phyloP scores from a whole-genome alignment of 2,113 vertebrate genomes.

The Prunella himalayana region DNA sequence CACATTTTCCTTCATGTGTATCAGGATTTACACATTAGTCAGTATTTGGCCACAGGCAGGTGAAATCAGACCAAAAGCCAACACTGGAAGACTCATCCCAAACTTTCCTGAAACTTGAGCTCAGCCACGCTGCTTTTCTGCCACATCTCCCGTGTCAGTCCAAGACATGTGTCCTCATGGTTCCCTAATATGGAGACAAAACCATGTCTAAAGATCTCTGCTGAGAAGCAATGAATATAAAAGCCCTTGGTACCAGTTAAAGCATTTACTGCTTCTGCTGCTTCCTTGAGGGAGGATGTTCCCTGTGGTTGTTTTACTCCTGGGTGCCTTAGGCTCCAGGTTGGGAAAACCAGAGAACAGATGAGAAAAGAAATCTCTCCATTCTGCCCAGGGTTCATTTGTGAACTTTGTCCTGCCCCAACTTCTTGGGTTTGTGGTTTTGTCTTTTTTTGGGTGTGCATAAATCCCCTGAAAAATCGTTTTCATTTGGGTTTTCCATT shows the following conservation, averaged over 20 bases:
- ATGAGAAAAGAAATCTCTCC: not conserved
- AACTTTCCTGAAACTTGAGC: not conserved
- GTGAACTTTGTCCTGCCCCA: not conserved
- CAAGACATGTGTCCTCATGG: not conserved
- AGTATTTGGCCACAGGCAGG: not conserved
- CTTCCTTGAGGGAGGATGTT: constrained; percentile 52
- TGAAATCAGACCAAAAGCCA: constrained; percentile 6
- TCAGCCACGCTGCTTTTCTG: not conserved
- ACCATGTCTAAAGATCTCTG: not conserved
- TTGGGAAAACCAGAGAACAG: not conserved
- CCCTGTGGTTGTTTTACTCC: constrained; percentile 30
- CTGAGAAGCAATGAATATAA: not conserved
- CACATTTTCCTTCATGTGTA: not conserved
- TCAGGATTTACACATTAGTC: constrained; percentile 1
- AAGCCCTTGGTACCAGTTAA: constrained; percentile 16
- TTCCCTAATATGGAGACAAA: not conserved
- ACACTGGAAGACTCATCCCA: not conserved
- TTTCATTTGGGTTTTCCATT: not conserved
- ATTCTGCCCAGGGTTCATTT: not conserved
- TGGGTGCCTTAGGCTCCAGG: constrained; percentile 39
- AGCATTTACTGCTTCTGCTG: constrained; percentile 18
- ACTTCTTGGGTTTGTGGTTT: not conserved
- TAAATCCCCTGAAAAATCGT: not conserved
- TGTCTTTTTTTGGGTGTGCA: not conserved
- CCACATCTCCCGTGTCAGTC: fast-evolving